phyloP scores from a whole-genome alignment of 2,888 invertebrate species.

The Cosmia trapezina region DNA sequence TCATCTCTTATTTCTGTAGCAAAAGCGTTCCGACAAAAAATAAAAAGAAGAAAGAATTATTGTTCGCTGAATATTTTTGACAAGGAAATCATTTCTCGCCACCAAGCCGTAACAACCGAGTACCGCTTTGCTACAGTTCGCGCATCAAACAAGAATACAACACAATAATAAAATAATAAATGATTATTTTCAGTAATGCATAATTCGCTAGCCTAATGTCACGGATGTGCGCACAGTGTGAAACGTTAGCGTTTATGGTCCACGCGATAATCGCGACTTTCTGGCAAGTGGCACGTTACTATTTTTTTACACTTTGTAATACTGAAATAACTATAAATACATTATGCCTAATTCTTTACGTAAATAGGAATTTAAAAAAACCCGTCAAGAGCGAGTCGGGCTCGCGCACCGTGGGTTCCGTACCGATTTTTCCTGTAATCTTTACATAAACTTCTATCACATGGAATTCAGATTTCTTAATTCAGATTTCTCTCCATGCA shows the following conservation, averaged over 20 bases:
- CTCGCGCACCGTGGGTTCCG: no score
- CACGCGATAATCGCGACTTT: slow-evolving; percentile 15
- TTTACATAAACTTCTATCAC: no score
- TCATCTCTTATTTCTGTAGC: no score
- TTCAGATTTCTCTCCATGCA: no score
- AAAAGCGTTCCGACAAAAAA: neutral
- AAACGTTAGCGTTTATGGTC: slow-evolving; percentile 30
- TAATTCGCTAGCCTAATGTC: slow-evolving; percentile 17
- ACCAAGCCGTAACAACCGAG: slow-evolving; percentile 11
- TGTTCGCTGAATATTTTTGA: slow-evolving; percentile 27
- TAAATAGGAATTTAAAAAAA: no score
- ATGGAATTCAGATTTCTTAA: no score
- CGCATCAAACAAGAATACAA: slow-evolving; percentile 42
- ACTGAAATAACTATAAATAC: slow-evolving; percentile 6
- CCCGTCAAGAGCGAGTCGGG: no score
- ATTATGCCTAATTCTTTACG: no score
- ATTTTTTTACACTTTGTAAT: slow-evolving; percentile 33
- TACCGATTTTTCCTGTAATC: no score
- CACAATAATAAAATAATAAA: slow-evolving; percentile 51
- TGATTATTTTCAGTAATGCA: slow-evolving; percentile 44
- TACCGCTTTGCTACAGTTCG: neutral
- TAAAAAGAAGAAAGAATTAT: neutral
- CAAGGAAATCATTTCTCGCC: slow-evolving; percentile 29
- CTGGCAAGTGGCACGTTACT: slow-evolving; percentile 12
- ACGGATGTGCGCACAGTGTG: slow-evolving; percentile 45